These are phyloP conservation scores for Vidua chalybeata DNA, from an alignment of 2,113 vertebrate genomes.

Conservation along the genomic window DNA sequence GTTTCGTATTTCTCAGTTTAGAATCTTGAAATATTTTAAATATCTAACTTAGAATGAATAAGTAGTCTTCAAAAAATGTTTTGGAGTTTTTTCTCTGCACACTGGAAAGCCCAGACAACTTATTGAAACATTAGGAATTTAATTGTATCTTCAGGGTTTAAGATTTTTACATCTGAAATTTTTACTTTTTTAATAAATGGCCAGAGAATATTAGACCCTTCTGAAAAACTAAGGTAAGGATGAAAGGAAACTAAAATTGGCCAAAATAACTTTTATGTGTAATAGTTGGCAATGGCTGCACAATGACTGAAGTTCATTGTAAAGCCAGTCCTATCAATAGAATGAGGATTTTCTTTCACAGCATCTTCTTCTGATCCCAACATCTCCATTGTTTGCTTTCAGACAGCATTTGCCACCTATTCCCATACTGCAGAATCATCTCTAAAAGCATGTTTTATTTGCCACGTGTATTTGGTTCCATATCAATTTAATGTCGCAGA, in stretches of 20 bases:
- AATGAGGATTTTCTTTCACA: not conserved
- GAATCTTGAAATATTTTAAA: not conserved
- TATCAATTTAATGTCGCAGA: not conserved
- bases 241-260: not conserved
- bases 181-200: not conserved
- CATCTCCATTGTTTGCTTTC: not conserved
- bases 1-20: not conserved
- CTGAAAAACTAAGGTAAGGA: not conserved
- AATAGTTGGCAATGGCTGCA: not conserved
- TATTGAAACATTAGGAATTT: not conserved
- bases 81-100: rapidly evolving
- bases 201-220: not conserved
- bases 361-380: not conserved
- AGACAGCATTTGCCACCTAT: not conserved
- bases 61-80: not conserved
- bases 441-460: not conserved
- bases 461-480: not conserved
- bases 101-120: not conserved
- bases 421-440: not conserved
- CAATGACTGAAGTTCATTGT: not conserved
- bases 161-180: not conserved
- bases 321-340: not conserved
- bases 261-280: not conserved
- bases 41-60: not conserved
- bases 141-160: not conserved